Percentiles rank a stretch among this genome's conserved stretches.
Evolutionary conservation across 2,797 vertebrate species (phyloP).

Genomic region (Gephyroberyx darwinii): DNA sequence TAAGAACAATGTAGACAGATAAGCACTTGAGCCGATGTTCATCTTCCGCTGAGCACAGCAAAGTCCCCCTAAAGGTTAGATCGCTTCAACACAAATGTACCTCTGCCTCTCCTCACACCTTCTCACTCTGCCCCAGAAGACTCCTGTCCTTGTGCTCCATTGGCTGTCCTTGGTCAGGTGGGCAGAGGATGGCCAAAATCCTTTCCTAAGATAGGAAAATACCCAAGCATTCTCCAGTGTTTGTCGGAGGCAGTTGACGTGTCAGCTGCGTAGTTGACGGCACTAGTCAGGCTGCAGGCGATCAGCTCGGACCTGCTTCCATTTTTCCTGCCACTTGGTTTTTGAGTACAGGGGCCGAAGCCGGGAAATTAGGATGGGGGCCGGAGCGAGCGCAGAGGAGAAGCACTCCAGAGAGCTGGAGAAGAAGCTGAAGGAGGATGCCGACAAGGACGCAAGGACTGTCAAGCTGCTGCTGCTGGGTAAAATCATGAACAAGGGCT

Average conservation of each 20-base stretch:
- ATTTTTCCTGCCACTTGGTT: constrained; percentile 62
- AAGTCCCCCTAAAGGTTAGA: constrained; percentile 81
- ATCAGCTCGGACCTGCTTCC: constrained; percentile 66
- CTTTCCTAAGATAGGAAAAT: constrained; percentile 78
- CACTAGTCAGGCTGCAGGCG: constrained; percentile 56
- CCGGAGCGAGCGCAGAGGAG: constrained; percentile 95
- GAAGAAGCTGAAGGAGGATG: constrained; percentile 97
- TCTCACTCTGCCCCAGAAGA: constrained; percentile 59
- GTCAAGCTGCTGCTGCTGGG: constrained; percentile 98
- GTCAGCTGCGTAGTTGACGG: constrained; percentile 52
- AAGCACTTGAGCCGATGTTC: constrained; percentile 82
- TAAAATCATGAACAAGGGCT: constrained; percentile 70
- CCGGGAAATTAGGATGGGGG: constrained; percentile 86
- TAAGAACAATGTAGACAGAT: constrained; percentile 69
- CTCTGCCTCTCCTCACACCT: constrained; percentile 55
- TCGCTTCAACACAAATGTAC: constrained; percentile 64
- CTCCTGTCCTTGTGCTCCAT: constrained; percentile 88
- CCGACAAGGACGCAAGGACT: constrained; percentile 93
- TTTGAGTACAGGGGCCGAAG: constrained; percentile 62
- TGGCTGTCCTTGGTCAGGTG: constrained; percentile 79
- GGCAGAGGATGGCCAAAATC: constrained; percentile 79
- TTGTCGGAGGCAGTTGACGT: constrained; percentile 64
- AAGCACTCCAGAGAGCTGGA: constrained; percentile 96
- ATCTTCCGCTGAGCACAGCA: constrained; percentile 86
- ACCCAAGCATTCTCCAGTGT: constrained; percentile 63